Evolutionary conservation across 1,140 invertebrate species (phyloP), one percentile per base, ranked within the genome.

Genomic region (Nebria ingens): DNA sequence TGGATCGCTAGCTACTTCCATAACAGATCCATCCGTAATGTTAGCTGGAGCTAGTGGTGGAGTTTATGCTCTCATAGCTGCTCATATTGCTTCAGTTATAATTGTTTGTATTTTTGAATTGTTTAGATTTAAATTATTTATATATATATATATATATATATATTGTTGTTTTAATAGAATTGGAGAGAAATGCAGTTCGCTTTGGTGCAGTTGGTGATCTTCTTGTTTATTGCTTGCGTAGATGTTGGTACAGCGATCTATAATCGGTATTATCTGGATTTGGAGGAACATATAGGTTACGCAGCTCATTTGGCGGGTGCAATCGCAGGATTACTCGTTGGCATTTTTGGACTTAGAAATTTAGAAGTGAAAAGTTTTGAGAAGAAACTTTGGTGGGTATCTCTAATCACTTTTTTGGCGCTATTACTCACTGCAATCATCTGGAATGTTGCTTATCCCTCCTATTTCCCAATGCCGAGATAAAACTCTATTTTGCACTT

Each of bases 31-130:
- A 0, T 68, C 72, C 34, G 88, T 92, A 1, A 93, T 80, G 61
- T 72, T 98, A 2, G 94, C 93, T 12, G 96, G 96, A 19, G 95
- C 96, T 4, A 96, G 92, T 38, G 95, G 93, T 12, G 96, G 95
- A 0, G 93, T 94, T 0, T 97, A 97, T 69, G 91, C 93, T 6
- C 64, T 97, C 2, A 90, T 97, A 15, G 85, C 93, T 0, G 94
- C 93, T 12, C 93, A 98, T 66, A 79, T 97, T 49, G 90, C 93
- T n/a, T 93, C 89, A 23, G 86, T 97, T 21, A 81, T 96, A 58
- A 83, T 95, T 80, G 88, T 89, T n/a, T n/a, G n/a, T n/a, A n/a
- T n/a, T n/a, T n/a, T n/a, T n/a, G n/a, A n/a, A n/a, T n/a, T n/a
- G n/a, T n/a, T n/a, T 23, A 21, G n/a, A 15, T 19, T 23, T 53